Evolutionary conservation across 2,113 vertebrate genomes (phyloP), one percentile per base, ranked within the genome.

Genomic region (Tetrao urogallus): DNA sequence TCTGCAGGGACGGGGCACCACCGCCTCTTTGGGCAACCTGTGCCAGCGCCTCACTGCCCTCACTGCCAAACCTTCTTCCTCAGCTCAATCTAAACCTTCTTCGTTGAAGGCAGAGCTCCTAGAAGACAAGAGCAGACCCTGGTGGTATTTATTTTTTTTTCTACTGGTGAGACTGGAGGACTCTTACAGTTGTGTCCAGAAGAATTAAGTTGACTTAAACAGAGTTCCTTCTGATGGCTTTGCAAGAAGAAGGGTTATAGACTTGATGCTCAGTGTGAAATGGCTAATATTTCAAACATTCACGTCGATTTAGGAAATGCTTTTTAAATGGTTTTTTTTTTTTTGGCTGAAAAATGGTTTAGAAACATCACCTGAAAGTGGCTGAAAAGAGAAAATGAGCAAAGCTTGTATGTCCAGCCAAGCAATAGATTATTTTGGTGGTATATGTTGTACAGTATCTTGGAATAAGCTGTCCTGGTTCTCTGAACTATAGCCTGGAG

Each of bases 401-500:
- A 75, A 60, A 28, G 91, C 36, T 43, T 27, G 4, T 75, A 78
- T 85, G 92, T 92, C 94, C 92, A 38, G 93, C 88, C 79, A 73
- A 80, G 94, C 93, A 34, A 45, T 14, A 94, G 91, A 52, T 92
- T 90, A 69, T 96, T 96, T 92, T 30, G 36, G 81, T 88, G 80
- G 87, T 75, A 30, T 42, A 28, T 57, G 45, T 92, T n/a, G 89
- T 86, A 81, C 85, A 71, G 81, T 79, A 82, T 97, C 97, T 95
- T 89, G 91, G 94, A 89, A 95, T 95, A 88, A 92, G 69, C 94
- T 83, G 84, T 96, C 91, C 88, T 70, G 97, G 80, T 82, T 86
- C 82, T 86, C 10, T 47, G 96, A 95, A 95, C 92, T 73, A 25
- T 91, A 95, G 96, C 97, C 94, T 79, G 64, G 92, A 93, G 96